Evolutionary conservation across 1,140 invertebrate species (phyloP), one percentile per base, ranked within the genome.

Genomic region (Xylocopa sonorina): DNA sequence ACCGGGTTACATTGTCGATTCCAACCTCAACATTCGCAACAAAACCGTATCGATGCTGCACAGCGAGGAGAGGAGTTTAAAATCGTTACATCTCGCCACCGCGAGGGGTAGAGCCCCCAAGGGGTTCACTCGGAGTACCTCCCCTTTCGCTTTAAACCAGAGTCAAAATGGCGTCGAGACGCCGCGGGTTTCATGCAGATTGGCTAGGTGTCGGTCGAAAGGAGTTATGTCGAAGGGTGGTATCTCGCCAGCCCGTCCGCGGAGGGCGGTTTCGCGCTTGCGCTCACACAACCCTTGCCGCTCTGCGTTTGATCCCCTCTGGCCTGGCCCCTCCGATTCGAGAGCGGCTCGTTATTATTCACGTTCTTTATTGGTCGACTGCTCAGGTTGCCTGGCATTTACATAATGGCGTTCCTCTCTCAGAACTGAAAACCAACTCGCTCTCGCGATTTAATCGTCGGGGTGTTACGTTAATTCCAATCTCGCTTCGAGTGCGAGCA

Each of bases 201-300:
- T 92, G 90, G 91, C 80, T 90, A 90, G 89, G 88, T 88, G 88
- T 89, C 86, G 85, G 86, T 78, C 64, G 81, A 87, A 85, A 83
- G 83, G 89, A 91, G 87, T 90, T 89, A 89, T 89, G 84, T 76
- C 85, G 83, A 84, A 85, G 89, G 90, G 89, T 89, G 84, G 86
- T 85, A 87, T 81, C 87, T 85, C 80, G 82, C 10, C 78, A 87
- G 88, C 85, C 81, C 74, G 80, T 87, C 78, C 78, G 83, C 75
- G 84, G 73, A 81, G 89, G 91, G 92, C 90, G 89, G 92, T 87
- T 91, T 91, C 91, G 90, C 92, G 91, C 88, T 82, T 92, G 92
- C 92, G 92, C 91, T 62, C 32, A 78, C 32, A 78, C 84, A 88
- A 86, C 87, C 87, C 89, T 90, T 90, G 85, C 86, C 88, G 76